Base-by-base conservation (phyloP, 1,140 invertebrate genomes). In the Brachionus sp. region DNA sequence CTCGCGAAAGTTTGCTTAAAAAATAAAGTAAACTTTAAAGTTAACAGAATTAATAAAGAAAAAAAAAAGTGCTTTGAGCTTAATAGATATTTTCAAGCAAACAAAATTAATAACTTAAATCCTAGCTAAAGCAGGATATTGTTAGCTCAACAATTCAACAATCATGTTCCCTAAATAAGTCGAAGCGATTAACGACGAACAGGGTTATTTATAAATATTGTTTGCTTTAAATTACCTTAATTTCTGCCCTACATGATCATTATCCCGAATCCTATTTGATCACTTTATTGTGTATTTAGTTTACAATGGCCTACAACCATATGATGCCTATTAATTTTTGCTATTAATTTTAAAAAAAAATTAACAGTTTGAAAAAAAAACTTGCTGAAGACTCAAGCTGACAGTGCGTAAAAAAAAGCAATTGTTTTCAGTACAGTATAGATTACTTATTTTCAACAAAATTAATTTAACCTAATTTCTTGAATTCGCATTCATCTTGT, bases 301-400 rank as follows among this genome's bases (percentile, higher is more conserved):
- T 23, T 9, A 25, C 50, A 57, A 57, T 57, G 9, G 50, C 50
- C 50, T 33, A n/a, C 25, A 66, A 66, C 33, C 33, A 70, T 70
- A 70, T 70, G 66, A 35, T 70, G 66, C 66, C 35, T 33, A 70
- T 70, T 70, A 70, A 66, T 29, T 70, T 70, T 70, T 57, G n/a
- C 50, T 57, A 57, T 57, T 57, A 57, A 57, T 57, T 57, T 57
- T 23, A 37, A 70, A 37, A 37, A 39, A 70, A 70, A 70, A 23
- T 70, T 70, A 70, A 70, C 66, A 70, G 66, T 70, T 70, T 70
- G 66, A 70, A 70, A 39, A 57, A 46, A 50, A 57, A 57, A 57
- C 16, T 57, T 57, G 50, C 16, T 70, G 16, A 37, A 70, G 35
- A 70, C 66, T 70, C 66, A 70, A 70, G 66, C 66, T 70, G 66